phyloP scores from a whole-genome alignment of 2,888 invertebrate species.

The Melanchra persicariae region DNA sequence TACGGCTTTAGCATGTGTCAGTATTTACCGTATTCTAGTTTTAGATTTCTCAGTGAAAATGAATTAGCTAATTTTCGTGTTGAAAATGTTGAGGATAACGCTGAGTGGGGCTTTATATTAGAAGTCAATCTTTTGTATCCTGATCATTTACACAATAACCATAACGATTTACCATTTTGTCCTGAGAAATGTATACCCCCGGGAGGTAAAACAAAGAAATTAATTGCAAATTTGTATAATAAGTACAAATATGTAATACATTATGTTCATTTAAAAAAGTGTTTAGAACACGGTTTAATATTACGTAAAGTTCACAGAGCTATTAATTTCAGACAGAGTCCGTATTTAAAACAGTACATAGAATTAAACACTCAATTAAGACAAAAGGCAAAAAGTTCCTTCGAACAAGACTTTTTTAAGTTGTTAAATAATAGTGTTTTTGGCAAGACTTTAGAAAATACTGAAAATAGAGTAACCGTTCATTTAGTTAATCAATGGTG shows the following conservation, averaged over 20 bases:
- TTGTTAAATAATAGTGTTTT: conserved; percentile 4
- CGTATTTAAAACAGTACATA: no score
- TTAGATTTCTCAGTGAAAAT: no score
- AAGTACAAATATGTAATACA: conserved; percentile 3
- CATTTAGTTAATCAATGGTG: conserved; percentile 18
- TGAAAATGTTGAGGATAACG: neutral
- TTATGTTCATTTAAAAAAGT: conserved; percentile 11
- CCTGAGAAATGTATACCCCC: no score
- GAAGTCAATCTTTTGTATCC: conserved; percentile 12
- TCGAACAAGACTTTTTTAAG: conserved; percentile 17
- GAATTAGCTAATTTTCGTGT: no score
- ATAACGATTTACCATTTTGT: no score
- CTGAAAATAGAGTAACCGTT: conserved; percentile 5
- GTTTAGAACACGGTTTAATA: no score
- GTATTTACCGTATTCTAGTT: no score
- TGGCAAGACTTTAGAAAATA: conserved; percentile 11
- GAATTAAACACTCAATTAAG: conserved; percentile 5
- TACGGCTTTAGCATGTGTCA: no score
- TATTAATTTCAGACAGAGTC: no score
- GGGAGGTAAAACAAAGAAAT: neutral
- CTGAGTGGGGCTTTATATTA: conserved; percentile 3
- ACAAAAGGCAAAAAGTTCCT: conserved; percentile 5
- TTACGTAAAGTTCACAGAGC: no score
- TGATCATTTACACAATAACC: neutral
- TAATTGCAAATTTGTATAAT: conserved; percentile 2